Percentiles rank a stretch among this genome's conserved stretches.
phyloP scores from a whole-genome alignment of 2,797 vertebrate species.

The Sparidentex hasta region DNA sequence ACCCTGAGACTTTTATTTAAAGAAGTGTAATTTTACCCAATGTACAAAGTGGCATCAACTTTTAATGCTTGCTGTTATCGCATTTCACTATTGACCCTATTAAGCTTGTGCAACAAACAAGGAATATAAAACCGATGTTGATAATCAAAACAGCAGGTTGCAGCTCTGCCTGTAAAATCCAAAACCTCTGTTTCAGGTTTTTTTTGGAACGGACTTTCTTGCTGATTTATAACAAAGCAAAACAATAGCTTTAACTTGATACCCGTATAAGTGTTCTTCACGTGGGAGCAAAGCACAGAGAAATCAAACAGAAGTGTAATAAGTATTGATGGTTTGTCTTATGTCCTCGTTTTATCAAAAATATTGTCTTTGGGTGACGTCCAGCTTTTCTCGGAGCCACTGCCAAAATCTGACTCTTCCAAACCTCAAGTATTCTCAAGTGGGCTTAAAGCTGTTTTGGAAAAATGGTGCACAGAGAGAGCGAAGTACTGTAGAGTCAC shows the following conservation, averaged over 20 bases:
- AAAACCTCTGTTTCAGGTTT: conserved; percentile 40
- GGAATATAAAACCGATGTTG: conserved; percentile 32
- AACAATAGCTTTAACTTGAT: conserved; percentile 64
- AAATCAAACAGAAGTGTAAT: conserved; percentile 77
- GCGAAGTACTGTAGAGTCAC: conserved; percentile 38
- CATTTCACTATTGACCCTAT: conserved; percentile 15
- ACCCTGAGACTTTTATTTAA: not conserved
- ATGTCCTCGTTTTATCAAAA: conserved; percentile 72
- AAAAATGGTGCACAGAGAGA: conserved; percentile 61
- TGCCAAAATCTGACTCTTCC: conserved; percentile 76
- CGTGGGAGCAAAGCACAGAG: conserved; percentile 55
- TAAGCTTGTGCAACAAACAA: conserved; percentile 15
- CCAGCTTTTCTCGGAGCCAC: conserved; percentile 71
- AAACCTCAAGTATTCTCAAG: conserved; percentile 80
- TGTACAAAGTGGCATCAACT: conserved; percentile 9
- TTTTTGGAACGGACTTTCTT: conserved; percentile 44
- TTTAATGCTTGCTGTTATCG: conserved; percentile 21
- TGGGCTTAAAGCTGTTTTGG: conserved; percentile 73
- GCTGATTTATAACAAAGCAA: conserved; percentile 64
- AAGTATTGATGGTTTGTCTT: conserved; percentile 74
- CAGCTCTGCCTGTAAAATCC: conserved; percentile 18
- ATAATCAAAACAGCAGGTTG: conserved; percentile 43
- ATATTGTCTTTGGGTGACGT: conserved; percentile 81
- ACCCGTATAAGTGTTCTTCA: conserved; percentile 56
- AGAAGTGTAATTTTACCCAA: not conserved